Conservation (phyloP, 2,113 vertebrate species). For the Ophiodon elongatus region DNA sequence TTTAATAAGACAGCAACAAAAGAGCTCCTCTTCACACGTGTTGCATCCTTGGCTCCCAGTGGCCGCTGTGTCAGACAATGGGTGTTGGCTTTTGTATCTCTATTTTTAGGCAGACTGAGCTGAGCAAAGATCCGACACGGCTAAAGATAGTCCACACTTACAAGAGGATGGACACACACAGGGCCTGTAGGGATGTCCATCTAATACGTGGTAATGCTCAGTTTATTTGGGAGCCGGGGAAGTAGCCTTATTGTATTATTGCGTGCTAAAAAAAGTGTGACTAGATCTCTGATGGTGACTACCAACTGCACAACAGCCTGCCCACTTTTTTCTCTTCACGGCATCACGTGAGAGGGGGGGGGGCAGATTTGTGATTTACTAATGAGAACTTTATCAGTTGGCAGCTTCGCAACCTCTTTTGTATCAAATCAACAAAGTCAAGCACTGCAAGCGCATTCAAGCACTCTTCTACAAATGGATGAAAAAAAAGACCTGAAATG, state of each 20-base stretch:
- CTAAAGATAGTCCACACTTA: constrained; percentile 75
- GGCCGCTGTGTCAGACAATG: constrained; percentile 68
- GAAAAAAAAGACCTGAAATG: not conserved
- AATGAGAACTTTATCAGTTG: not conserved
- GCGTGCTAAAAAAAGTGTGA: constrained; percentile 70
- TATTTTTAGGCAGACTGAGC: constrained; percentile 74
- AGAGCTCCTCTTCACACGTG: constrained; percentile 41
- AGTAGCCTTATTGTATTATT: constrained; percentile 74
- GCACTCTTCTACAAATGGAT: not conserved
- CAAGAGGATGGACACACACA: constrained; percentile 62
- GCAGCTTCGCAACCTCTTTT: not conserved
- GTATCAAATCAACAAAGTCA: constrained; percentile 12
- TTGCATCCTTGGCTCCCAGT: constrained; percentile 54
- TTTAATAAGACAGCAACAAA: constrained; percentile 48
- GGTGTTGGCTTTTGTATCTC: constrained; percentile 72
- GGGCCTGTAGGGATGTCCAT: constrained; percentile 64
- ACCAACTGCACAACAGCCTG: constrained; percentile 30
- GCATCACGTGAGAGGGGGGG: too few species aligned
- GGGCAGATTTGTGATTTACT: not conserved
- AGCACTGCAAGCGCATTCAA: not conserved
- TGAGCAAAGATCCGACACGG: constrained; percentile 60
- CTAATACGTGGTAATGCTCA: constrained; percentile 79
- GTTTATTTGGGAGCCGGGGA: constrained; percentile 76
- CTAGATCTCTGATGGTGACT: constrained; percentile 42
- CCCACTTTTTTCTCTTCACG: too few species aligned